Percentiles rank a stretch among this genome's conserved stretches.
These are phyloP conservation scores for Passer domesticus DNA, from an alignment of 2,113 vertebrate species.

Conservation along the genomic window DNA sequence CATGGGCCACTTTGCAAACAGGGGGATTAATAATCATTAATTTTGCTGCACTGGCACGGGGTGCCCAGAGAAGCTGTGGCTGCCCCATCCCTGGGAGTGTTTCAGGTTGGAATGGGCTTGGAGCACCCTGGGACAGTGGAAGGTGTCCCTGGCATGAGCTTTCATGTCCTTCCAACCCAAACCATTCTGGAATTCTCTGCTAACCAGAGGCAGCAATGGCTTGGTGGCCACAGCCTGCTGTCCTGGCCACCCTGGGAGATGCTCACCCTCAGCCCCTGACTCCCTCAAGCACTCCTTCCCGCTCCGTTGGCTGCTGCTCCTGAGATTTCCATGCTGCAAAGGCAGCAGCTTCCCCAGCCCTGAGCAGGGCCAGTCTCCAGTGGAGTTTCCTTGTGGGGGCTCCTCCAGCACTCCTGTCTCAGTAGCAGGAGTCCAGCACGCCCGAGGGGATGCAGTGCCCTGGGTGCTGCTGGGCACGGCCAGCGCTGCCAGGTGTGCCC, in stretches of 20 bases:
- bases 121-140: rapidly evolving
- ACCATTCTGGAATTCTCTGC: not conserved
- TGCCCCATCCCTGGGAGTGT: not conserved
- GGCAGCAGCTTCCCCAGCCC: not conserved
- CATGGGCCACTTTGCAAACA: not conserved
- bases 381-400: rapidly evolving
- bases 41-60: not conserved
- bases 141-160: not conserved
- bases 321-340: not conserved
- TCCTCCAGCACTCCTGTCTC: rapidly evolving
- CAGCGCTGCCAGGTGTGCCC: not conserved
- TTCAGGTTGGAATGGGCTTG: rapidly evolving
- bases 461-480: not conserved
- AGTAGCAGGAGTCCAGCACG: rapidly evolving
- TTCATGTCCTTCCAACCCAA: not conserved
- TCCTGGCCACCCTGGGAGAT: not conserved
- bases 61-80: not conserved
- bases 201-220: not conserved
- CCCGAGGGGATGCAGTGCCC: rapidly evolving
- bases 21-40: not conserved
- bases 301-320: not conserved
- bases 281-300: rapidly evolving
- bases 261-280: not conserved
- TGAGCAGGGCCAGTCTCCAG: not conserved
- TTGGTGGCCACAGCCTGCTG: not conserved